Conservation (phyloP, 2,797 vertebrate species). For the Coracias cyanogaster region DNA sequence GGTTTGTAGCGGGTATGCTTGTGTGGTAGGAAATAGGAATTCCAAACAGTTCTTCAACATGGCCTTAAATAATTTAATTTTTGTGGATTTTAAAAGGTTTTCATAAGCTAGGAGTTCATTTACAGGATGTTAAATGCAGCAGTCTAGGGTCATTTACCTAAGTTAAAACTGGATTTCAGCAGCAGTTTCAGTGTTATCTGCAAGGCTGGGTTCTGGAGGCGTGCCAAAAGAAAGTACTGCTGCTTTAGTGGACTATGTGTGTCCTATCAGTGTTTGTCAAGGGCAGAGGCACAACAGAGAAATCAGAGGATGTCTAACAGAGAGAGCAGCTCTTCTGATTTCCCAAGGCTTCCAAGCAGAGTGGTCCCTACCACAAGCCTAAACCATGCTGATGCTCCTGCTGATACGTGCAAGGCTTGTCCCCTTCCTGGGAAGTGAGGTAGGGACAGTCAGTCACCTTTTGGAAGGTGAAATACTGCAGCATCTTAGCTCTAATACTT, state of each 20-base stretch:
- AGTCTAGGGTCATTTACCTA: neutral
- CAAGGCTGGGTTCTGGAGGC: neutral
- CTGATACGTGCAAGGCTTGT: neutral
- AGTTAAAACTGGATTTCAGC: neutral
- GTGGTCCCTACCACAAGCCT: neutral
- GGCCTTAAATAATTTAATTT: neutral
- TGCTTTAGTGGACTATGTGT: accelerated
- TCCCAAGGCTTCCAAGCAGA: neutral
- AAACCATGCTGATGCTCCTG: neutral
- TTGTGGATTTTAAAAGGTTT: neutral
- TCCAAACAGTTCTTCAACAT: neutral
- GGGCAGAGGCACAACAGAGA: neutral
- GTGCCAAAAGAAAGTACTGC: neutral
- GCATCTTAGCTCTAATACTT: neutral
- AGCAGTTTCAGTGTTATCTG: neutral
- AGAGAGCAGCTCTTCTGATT: neutral
- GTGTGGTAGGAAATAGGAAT: neutral
- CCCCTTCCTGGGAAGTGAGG: accelerated
- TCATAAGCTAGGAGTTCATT: neutral
- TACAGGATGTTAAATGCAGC: neutral
- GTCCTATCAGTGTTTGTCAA: neutral
- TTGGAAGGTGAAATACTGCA: neutral
- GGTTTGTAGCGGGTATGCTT: neutral
- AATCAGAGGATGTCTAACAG: neutral
- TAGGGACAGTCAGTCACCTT: neutral